A percentile compares a stretch with the other conserved stretches of the same genome.
Evolutionary conservation across 2,888 invertebrate genomes (phyloP).

Genomic region (Shargacucullia verbasci): DNA sequence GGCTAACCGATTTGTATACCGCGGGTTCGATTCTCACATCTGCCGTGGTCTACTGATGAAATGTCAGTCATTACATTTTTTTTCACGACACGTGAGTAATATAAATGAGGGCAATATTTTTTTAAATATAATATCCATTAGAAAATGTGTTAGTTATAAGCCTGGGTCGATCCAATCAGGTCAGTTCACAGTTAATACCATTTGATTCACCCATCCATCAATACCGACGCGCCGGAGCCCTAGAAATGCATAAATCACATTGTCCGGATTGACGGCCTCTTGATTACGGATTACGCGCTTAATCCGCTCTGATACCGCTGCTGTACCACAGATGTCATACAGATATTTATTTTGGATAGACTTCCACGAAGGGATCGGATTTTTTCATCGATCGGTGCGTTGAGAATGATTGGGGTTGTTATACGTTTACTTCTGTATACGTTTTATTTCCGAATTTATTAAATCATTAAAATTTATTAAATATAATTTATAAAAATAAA

Average conservation of each 20-base stretch:
- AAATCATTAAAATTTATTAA: too few species aligned
- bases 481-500: too few species aligned
- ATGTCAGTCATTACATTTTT: too few species aligned
- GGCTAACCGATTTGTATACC: too few species aligned
- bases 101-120: too few species aligned
- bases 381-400: not conserved
- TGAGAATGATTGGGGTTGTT: not conserved
- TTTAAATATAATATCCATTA: too few species aligned
- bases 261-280: conserved; percentile 45
- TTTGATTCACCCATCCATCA: conserved; percentile 43
- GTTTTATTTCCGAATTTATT: too few species aligned
- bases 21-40: too few species aligned
- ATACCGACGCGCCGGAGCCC: conserved; percentile 32
- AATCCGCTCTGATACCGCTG: conserved; percentile 22
- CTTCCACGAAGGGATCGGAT: conserved; percentile 14
- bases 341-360: conserved; percentile 33
- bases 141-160: not conserved
- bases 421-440: too few species aligned
- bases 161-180: conserved; percentile 12
- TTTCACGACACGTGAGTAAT: too few species aligned
- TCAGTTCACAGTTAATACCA: conserved; percentile 5
- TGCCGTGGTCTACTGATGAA: too few species aligned
- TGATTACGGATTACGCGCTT: conserved; percentile 46
- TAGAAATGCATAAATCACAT: conserved; percentile 52
- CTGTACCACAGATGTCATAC: conserved; percentile 23